phyloP scores from a whole-genome alignment of 2,113 vertebrate species.

The Prolemur simus region DNA sequence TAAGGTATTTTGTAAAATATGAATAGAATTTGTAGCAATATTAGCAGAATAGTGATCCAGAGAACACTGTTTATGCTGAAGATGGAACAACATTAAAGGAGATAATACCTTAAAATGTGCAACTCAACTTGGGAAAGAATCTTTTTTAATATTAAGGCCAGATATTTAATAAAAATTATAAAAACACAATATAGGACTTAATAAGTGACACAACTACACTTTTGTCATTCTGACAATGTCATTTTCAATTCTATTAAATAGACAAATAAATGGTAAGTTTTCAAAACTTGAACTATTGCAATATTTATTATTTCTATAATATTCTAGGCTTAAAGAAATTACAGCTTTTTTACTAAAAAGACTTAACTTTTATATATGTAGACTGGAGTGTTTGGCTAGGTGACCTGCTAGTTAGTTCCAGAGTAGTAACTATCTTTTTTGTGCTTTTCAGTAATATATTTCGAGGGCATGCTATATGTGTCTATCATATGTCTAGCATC shows the following conservation, averaged over 20 bases:
- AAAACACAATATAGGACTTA: background rate
- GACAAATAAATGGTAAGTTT: background rate
- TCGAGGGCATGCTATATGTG: slow-evolving; percentile 95
- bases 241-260: background rate
- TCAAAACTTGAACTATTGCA: background rate
- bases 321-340: background rate
- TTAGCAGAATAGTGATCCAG: background rate
- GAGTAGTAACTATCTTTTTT: slow-evolving; percentile 43
- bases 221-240: background rate
- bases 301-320: slow-evolving; percentile 25
- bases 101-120: background rate
- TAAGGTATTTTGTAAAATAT: background rate
- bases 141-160: background rate
- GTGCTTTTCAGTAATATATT: slow-evolving; percentile 89
- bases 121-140: background rate
- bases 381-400: background rate
- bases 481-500: slow-evolving; percentile 96
- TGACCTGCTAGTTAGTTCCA: background rate
- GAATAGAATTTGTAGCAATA: background rate
- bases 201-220: background rate
- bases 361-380: background rate
- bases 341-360: background rate
- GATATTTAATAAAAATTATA: background rate
- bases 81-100: background rate
- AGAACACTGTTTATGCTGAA: background rate